Evolutionary conservation across 2,888 invertebrate species (phyloP), one percentile per base, ranked within the genome.

Genomic region (Panorpa germanica): DNA sequence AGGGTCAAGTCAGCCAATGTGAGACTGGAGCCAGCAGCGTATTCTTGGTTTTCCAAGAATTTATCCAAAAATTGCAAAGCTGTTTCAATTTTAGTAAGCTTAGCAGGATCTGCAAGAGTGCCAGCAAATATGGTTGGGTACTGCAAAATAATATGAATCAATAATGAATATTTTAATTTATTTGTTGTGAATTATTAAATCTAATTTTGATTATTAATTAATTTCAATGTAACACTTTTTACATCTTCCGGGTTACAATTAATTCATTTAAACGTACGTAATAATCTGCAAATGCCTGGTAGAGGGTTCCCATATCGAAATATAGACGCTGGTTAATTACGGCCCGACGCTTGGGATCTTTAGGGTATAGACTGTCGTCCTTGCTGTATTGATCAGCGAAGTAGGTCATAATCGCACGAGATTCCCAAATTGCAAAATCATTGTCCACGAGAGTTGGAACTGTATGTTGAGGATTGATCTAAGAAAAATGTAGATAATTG

Each of bases 391-490:
- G 73, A 53, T 72, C 73, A 18, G 64, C 75, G 46, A 88, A 60
- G 53, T 88, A 88, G 2, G 66, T 60, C 50, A 73, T 65, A 47
- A 86, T 85, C 37, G 82, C 76, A 25, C 83, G 75, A 28, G 85
- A 85, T 57, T 90, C 88, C 67, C 75, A 78, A 35, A 90, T 51
- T 6, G 65, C 53, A 45, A 83, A 73, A 1, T 80, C 85, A 43
- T 78, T 71, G 54, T 88, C 88, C 37, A 76, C 71, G 32, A 88
- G 51, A 1, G 82, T 82, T 6, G 88, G 88, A 35, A 88, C 65
- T 20, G 72, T 71, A 50, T 85, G 85, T 53, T 83, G 81, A 1
- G 82, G 81, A 50, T 82, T 83, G 24, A 82, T 52, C 78, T 80
- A 52, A 9, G 21, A 9, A n/a, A 21, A 3, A 21, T 3, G 4